Evolutionary conservation across 1,140 invertebrate genomes (phyloP), one percentile per base, ranked within the genome.

Genomic region (Drosophila teissieri): DNA sequence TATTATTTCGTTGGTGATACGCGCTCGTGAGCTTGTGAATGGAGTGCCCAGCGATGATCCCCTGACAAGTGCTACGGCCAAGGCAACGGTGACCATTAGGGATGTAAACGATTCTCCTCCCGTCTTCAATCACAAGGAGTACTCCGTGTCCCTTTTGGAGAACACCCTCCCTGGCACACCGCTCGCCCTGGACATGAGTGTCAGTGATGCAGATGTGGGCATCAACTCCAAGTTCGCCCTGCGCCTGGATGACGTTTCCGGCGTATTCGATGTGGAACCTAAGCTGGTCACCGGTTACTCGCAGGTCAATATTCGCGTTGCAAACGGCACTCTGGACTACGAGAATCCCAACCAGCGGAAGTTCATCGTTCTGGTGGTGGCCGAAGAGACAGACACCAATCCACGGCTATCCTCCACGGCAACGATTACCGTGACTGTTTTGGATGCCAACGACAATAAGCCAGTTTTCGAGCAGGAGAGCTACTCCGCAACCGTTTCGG

Each of bases 91-190:
- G 12, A 97, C 96, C 22, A 96, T 98, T 69, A 95, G 95, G 84
- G 98, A 98, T 93, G 97, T 98, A 1, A 99, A 99, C 92, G 98
- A 99, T 92, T 97, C 97, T 78, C 95, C 97, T 0, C 98, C 98
- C 0, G 93, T 93, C 14, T 97, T 97, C 92, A 96, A 96, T 93
- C 93, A 94, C 40, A 94, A 95, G 37, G 97, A 98, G 89, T 98
- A 97, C 92, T 94, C 93, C 42, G 96, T 97, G 7, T 94, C 95
- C 46, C 95, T 98, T 61, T 95, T 95, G 0, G 97, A 98, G 91
- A 97, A 97, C 80, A 95, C 97, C 3, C 95, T 95, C 0, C 93
- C 95, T 53, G 97, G 97, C 2, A 97, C 97, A 0, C 96, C 96
- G 0, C 91, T 98, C 11, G 96, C 96, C 0, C 90, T 98, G 44